Evolutionary conservation across 2,888 invertebrate species (phyloP).

Genomic region (Galerucella nymphaeae): DNA sequence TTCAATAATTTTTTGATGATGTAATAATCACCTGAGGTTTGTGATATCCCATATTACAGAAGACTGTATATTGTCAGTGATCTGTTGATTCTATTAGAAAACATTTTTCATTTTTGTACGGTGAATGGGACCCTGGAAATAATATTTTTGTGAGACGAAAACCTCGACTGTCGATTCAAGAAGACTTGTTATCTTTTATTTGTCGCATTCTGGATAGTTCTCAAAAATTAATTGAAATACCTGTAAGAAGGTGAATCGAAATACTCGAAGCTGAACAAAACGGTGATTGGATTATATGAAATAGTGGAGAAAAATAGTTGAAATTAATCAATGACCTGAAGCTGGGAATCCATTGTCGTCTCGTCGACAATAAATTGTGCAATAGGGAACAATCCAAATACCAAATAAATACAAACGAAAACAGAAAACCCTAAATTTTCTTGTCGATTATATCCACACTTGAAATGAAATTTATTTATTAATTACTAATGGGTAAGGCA

Average conservation of each 20-base stretch:
- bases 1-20: no score
- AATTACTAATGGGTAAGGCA: no score
- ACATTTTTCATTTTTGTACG: background rate
- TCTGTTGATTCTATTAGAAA: no score
- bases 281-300: conserved; percentile 7
- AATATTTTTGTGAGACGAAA: conserved; percentile 8
- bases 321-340: background rate
- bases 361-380: no score
- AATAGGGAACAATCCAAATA: no score
- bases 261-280: conserved; percentile 1
- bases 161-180: background rate
- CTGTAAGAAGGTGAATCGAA: conserved; percentile 7
- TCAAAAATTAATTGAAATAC: conserved; percentile 13
- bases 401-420: no score
- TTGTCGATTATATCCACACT: no score
- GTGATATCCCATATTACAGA: no score
- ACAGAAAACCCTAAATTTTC: no score
- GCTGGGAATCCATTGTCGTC: background rate
- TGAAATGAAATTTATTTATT: no score
- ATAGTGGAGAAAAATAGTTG: background rate
- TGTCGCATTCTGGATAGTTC: background rate
- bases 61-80: no score
- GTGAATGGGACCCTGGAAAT: background rate
- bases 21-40: no score
- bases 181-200: conserved; percentile 20